A percentile compares a stretch with the other conserved stretches of the same genome.
Conservation (phyloP, 2,113 vertebrate genomes). For the Paralichthys olivaceus region DNA sequence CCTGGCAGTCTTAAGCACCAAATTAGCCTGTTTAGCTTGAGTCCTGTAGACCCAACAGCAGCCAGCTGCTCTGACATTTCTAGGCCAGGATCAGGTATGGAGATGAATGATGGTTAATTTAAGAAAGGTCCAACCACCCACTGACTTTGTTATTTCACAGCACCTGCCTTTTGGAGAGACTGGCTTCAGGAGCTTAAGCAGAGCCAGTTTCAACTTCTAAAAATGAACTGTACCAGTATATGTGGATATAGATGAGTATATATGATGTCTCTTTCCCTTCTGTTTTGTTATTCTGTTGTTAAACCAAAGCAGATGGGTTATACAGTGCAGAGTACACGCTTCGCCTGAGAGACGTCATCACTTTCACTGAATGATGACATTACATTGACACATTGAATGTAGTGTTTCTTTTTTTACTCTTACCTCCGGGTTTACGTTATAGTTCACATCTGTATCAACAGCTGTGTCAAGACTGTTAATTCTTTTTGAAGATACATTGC, state of each 20-base stretch:
- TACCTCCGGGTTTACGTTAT: not conserved
- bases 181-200: not conserved
- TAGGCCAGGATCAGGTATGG: constrained; percentile 54
- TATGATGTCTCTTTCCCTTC: not conserved
- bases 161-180: constrained; percentile 20
- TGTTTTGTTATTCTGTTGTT: constrained; percentile 2
- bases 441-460: not conserved
- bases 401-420: not conserved
- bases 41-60: constrained; percentile 48
- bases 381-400: not conserved
- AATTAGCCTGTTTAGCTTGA: constrained; percentile 47
- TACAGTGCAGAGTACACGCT: not conserved
- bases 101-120: constrained; percentile 65
- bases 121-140: constrained; percentile 49
- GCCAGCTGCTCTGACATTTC: constrained; percentile 63
- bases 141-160: constrained; percentile 56
- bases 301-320: not conserved
- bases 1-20: constrained; percentile 36
- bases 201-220: constrained; percentile 1
- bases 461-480: not conserved
- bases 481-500: not conserved
- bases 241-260: not conserved
- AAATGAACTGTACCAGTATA: constrained; percentile 3
- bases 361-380: not conserved
- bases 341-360: constrained; percentile 7